A percentile compares a stretch with the other conserved stretches of the same genome.
These are phyloP conservation scores for Thamnophis sirtalis DNA, from an alignment of 2,113 vertebrate genomes.

Conservation along the genomic window DNA sequence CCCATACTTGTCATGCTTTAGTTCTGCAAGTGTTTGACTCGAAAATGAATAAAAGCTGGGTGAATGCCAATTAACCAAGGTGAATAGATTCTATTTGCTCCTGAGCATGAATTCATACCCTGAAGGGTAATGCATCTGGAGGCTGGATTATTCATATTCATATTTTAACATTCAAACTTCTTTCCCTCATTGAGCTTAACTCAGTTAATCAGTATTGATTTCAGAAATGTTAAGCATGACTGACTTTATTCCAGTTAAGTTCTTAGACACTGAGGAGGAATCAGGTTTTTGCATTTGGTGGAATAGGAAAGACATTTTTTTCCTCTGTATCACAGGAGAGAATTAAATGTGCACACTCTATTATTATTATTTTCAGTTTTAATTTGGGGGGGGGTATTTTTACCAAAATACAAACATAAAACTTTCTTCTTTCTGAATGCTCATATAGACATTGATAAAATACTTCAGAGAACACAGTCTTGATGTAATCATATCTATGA, in stretches of 20 bases:
- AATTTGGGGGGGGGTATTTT: neutral
- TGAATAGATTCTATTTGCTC: neutral
- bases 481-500: neutral
- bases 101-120: neutral
- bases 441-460: neutral
- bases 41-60: neutral
- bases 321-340: neutral
- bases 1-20: neutral
- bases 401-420: neutral
- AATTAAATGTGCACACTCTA: neutral
- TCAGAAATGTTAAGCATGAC: neutral
- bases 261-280: neutral
- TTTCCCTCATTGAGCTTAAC: neutral
- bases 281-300: neutral
- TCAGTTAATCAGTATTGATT: neutral
- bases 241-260: neutral
- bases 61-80: neutral
- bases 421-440: neutral
- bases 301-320: neutral
- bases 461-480: neutral
- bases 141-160: neutral
- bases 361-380: neutral
- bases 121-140: neutral
- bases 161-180: neutral
- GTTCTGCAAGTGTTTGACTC: neutral